Conservation (phyloP, 2,797 vertebrate genomes). For the Gastrophryne carolinensis region DNA sequence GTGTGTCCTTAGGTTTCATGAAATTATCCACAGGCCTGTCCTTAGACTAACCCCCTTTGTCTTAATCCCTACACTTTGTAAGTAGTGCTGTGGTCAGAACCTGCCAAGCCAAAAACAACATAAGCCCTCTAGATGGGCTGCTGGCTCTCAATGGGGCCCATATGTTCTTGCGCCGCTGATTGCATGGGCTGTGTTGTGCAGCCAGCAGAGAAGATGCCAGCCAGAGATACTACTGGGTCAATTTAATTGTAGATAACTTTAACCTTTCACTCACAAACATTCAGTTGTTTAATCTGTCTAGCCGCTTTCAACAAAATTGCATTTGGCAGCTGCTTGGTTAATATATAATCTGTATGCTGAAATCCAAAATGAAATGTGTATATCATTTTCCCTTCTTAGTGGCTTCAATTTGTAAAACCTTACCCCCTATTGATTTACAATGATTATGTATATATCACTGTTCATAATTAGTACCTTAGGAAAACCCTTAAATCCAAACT, state of each 20-base stretch:
- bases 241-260: constrained; percentile 26
- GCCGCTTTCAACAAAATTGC: not conserved
- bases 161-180: constrained; percentile 39
- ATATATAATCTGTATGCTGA: not conserved
- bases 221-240: constrained; percentile 13
- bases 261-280: constrained; percentile 9
- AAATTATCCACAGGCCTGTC: constrained; percentile 4
- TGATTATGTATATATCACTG: not conserved
- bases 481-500: too few relatives aligned
- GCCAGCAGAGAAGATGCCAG: constrained; percentile 36
- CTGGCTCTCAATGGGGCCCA: constrained; percentile 37
- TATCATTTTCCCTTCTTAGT: too few relatives aligned
- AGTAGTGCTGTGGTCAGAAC: constrained; percentile 27
- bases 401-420: too few relatives aligned
- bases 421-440: too few relatives aligned
- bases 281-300: constrained; percentile 7
- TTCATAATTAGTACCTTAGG: not conserved
- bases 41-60: constrained; percentile 10
- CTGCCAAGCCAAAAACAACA: constrained; percentile 45
- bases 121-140: constrained; percentile 22
- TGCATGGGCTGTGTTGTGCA: constrained; percentile 38
- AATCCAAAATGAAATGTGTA: too few relatives aligned
- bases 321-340: constrained; percentile 11
- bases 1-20: not conserved
- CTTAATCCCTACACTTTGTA: not conserved